phyloP scores from a whole-genome alignment of 2,113 vertebrate genomes.

The Phyllostomus hastatus region DNA sequence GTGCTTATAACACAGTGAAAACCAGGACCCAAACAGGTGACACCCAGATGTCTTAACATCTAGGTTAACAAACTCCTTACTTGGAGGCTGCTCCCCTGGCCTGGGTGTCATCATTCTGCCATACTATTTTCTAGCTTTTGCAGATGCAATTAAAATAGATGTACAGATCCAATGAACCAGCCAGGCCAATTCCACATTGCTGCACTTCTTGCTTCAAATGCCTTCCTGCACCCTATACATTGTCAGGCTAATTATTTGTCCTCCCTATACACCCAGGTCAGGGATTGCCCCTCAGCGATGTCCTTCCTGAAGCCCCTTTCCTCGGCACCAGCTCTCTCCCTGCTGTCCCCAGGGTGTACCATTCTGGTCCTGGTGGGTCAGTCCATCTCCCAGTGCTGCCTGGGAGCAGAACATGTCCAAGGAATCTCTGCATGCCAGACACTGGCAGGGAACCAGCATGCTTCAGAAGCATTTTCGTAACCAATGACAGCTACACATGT shows the following conservation, averaged over 20 bases:
- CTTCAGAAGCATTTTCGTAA: not conserved
- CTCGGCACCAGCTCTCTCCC: not conserved
- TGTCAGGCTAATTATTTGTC: not conserved
- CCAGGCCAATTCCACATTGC: rapidly evolving
- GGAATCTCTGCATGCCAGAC: not conserved
- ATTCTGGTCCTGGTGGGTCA: not conserved
- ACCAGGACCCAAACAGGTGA: not conserved
- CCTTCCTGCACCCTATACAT: not conserved
- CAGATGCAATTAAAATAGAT: not conserved
- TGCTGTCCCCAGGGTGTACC: not conserved
- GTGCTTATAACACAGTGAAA: not conserved
- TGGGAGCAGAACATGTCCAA: not conserved
- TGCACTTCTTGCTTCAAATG: not conserved
- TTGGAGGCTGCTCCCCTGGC: rapidly evolving
- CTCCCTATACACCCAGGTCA: not conserved
- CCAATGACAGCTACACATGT: not conserved
- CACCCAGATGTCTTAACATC: not conserved
- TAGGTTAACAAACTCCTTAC: not conserved
- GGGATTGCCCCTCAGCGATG: rapidly evolving
- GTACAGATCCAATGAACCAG: rapidly evolving
- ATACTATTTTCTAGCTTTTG: not conserved
- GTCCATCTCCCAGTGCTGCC: not conserved
- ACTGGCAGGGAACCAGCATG: not conserved
- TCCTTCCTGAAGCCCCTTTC: not conserved
- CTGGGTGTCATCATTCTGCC: not conserved